Evolutionary conservation across 2,113 vertebrate species (phyloP).

Genomic region (Candoia aspera): DNA sequence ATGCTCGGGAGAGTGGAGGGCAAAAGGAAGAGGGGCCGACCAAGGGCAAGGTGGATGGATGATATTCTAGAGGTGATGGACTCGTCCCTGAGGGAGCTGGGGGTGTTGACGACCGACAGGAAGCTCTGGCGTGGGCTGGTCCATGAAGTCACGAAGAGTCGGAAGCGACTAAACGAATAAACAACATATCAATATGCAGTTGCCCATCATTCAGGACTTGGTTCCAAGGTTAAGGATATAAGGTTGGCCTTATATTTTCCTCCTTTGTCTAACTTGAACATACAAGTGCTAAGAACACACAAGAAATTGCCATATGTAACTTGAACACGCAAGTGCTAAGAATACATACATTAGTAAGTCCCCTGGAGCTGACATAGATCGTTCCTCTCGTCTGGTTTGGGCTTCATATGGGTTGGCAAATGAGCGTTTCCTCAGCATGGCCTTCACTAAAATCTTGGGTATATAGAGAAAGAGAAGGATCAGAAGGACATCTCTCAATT

Average conservation of each 20-base stretch:
- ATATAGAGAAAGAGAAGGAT: background rate
- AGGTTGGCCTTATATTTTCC: background rate
- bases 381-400: slow-evolving; percentile 85
- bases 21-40: too few relatives aligned
- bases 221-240: background rate
- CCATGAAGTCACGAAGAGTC: too few relatives aligned
- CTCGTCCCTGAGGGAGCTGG: too few relatives aligned
- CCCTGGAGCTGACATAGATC: slow-evolving; percentile 93
- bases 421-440: slow-evolving; percentile 97
- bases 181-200: background rate
- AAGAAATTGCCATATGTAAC: background rate
- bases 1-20: too few relatives aligned
- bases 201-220: background rate
- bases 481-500: background rate
- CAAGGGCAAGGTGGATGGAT: too few relatives aligned
- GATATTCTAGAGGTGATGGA: too few relatives aligned
- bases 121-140: too few relatives aligned
- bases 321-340: background rate
- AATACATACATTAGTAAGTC: slow-evolving; percentile 85
- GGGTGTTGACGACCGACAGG: too few relatives aligned
- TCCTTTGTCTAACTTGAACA: background rate
- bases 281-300: background rate
- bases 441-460: slow-evolving; percentile 92
- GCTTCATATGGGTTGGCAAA: slow-evolving; percentile 95
- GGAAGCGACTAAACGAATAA: too few relatives aligned